These are phyloP conservation scores for Nasonia giraulti DNA, from an alignment of 1,140 invertebrate species.

Conservation along the genomic window DNA sequence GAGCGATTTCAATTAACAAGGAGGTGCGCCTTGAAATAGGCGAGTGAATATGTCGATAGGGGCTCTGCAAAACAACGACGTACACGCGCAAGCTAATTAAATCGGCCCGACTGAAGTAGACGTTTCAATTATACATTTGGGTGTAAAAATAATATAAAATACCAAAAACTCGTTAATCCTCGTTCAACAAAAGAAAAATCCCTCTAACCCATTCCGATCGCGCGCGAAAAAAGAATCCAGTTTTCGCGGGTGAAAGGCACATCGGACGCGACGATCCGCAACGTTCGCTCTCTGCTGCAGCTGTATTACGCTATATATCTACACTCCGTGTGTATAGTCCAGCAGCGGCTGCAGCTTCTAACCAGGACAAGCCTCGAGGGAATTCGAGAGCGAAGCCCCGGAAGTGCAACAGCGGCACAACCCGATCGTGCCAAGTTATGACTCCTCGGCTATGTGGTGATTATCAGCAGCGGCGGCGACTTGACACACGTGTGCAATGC, in stretches of 20 bases:
- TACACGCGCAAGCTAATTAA: not conserved
- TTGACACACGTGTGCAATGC: not conserved
- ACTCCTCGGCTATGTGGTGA: constrained; percentile 20
- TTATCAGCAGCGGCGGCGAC: constrained; percentile 10
- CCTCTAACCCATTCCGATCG: too few species aligned
- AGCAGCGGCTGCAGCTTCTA: not conserved
- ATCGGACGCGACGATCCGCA: not conserved
- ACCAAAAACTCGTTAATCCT: too few species aligned
- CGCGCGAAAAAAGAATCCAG: not conserved
- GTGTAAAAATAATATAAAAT: too few species aligned
- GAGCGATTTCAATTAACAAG: not conserved
- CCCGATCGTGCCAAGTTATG: constrained; percentile 12
- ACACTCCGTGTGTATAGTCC: not conserved
- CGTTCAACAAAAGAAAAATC: too few species aligned
- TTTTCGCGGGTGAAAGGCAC: not conserved
- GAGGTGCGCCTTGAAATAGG: not conserved
- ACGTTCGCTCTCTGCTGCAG: too few species aligned
- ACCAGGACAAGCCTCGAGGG: constrained; percentile 4
- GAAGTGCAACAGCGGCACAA: not conserved
- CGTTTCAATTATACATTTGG: not conserved
- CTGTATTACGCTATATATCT: not conserved
- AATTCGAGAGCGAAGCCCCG: constrained; percentile 19
- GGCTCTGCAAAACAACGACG: not conserved
- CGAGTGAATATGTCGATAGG: not conserved
- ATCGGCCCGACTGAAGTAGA: not conserved